Evolutionary conservation across 2,888 invertebrate species (phyloP), one percentile per base, ranked within the genome.

Genomic region (Cremastobaeus sp.): DNA sequence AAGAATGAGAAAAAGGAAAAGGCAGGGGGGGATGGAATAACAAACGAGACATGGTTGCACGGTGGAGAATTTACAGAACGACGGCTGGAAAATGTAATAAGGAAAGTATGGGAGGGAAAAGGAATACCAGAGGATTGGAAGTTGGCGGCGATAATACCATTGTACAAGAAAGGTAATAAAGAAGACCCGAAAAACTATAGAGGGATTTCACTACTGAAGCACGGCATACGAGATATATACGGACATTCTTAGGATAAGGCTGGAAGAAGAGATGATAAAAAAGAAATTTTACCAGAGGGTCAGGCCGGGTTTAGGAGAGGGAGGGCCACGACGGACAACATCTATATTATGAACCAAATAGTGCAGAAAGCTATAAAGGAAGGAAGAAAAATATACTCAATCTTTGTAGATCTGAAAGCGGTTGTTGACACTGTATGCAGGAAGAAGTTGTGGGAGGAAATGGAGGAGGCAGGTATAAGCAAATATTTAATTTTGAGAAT

Each of bases 181-280:
- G 76, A 9, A 76, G 74, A 45, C 71, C 73, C n/a, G n/a, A n/a
- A n/a, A n/a, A n/a, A n/a, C n/a, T n/a, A n/a, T n/a, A n/a, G n/a
- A n/a, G n/a, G n/a, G 3, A 72, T 79, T 3, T 57, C 76, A 0
- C 15, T 80, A 4, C 30, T 76, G 15, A 17, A n/a, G 48, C 11
- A 54, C 73, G 1, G 62, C 50, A 1, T 79, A 77, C 30, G 74
- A 77, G 18, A 57, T 76, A 34, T 76, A 78, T 11, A 48, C 71
- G 0, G 54, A 35, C 14, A 52, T 77, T 2, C 3, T 78, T 11
- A 59, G 39, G 0, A 37, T 50, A 3, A 76, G 73, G 21, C 12
- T 78, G 39, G 54, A 39, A 14, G 37, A 45, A 8, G 64, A 73
- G 32, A 15, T 70, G 1, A 74, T 74, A 28, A 28, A 47, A 11